Evolutionary conservation across 2,113 vertebrate species (phyloP), one percentile per base, ranked within the genome.

Genomic region (Perccottus glenii): DNA sequence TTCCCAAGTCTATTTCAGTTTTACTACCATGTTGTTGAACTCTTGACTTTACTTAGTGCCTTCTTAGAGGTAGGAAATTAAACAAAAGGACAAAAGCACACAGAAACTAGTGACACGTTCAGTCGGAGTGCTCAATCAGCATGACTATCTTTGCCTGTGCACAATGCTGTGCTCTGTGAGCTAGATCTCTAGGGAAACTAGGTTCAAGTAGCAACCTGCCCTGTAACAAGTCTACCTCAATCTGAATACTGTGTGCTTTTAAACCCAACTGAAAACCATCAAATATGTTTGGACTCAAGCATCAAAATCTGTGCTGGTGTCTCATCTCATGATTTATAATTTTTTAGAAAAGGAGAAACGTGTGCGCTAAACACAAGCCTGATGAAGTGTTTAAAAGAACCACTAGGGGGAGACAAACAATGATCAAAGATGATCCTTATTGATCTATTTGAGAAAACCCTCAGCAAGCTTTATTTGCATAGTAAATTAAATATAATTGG

Each of bases 381-480:
- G 11, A 33, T 67, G 68, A 11, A 52, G 53, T 12, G 53, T 27
- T 32, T 33, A 46, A 14, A 4, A 12, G 0, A 0, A 51, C 87
- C 89, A 85, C 85, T 73, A 86, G 89, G 77, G 83, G 89, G 86
- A 86, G 87, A 88, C 85, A 87, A 56, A 2, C 52, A 55, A 55
- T 38, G 3, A 55, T 52, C 50, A 52, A 52, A 52, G 27, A 4
- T 11, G 3, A 11, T 12, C 12, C 11, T 3, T 27, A 27, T 7
- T 16, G 7, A 35, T 63, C 70, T 73, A 64, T 38, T 57, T 48
- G 64, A 70, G 52, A 27, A 43, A 44, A 9, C 5, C 27, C 42
- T 16, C 10, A 12, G 11, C 49, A 40, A 40, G 38, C 38, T 3
- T 40, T 40, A 5, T 40, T 6, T 40, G 8, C 5, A 40, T 40